These are phyloP conservation scores for Umimayanthus chanpuru DNA, from an alignment of 92 coral and sea anemone genomes.

Conservation along the genomic window DNA sequence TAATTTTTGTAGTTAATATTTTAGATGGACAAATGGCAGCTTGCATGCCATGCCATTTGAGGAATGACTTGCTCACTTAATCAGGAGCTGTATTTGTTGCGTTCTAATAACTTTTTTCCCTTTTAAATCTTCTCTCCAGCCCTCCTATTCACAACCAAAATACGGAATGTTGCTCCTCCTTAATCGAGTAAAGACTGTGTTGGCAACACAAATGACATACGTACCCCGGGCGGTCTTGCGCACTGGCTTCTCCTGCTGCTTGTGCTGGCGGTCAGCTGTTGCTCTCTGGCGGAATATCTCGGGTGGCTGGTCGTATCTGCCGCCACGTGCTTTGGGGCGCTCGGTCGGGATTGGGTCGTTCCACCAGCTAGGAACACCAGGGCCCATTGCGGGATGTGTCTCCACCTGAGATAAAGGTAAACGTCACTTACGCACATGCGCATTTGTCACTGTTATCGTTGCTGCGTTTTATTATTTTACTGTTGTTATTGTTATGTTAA, in stretches of 20 bases:
- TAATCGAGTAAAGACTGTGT: neutral
- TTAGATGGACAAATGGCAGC: too few species aligned
- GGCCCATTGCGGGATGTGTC: constrained; percentile 9
- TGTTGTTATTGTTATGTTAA: too few species aligned
- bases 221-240: constrained; percentile 33
- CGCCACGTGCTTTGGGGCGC: constrained; percentile 13
- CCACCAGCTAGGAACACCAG: constrained; percentile 38
- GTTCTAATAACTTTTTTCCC: too few species aligned
- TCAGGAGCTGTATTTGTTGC: too few species aligned
- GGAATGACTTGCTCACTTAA: too few species aligned
- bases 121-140: too few species aligned
- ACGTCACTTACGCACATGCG: neutral
- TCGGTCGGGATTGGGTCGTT: constrained; percentile 21
- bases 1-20: too few species aligned
- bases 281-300: neutral
- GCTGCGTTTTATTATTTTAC: too few species aligned
- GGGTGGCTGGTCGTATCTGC: constrained; percentile 1
- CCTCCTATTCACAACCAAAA: too few species aligned
- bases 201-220: neutral
- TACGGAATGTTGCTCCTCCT: too few species aligned
- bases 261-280: neutral
- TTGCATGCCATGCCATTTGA: too few species aligned
- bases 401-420: neutral
- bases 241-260: neutral
- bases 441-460: too few species aligned